Conservation (phyloP, 2,113 vertebrate genomes). For the Nettapus auritus region DNA sequence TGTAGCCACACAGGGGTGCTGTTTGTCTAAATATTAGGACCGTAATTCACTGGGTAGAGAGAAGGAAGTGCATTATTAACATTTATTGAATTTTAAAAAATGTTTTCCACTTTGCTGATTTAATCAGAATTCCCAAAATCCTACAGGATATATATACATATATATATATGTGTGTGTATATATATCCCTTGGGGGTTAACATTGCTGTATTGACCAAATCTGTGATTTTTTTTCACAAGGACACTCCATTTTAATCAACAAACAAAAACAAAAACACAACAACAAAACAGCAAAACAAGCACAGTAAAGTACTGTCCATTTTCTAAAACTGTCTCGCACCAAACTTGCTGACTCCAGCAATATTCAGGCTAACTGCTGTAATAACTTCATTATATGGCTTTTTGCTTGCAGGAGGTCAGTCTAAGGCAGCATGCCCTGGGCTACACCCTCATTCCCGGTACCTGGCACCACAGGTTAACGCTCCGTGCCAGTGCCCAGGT, state of each 20-base stretch:
- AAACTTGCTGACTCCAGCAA: background rate
- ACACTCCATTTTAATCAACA: background rate
- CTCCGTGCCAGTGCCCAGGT: background rate
- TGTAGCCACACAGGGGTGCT: conserved; percentile 55
- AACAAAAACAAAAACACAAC: background rate
- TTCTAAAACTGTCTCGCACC: background rate
- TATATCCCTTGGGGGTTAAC: background rate
- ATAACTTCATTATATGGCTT: background rate
- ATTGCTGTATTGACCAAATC: background rate
- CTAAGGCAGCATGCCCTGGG: background rate
- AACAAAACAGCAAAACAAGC: background rate
- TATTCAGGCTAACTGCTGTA: background rate
- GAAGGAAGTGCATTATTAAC: background rate
- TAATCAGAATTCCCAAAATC: background rate
- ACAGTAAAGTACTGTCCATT: background rate
- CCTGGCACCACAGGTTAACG: background rate
- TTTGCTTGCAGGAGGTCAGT: background rate
- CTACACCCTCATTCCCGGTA: background rate
- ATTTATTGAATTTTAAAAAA: background rate
- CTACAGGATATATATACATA: no score
- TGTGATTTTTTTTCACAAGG: background rate
- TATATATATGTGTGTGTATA: no score
- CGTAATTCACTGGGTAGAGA: background rate
- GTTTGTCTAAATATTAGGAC: background rate
- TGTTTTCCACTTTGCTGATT: background rate